Evolutionary conservation across 30 jellyfish, hydroid and myxozoan species (phyloP).

Genomic region (Aurelia coerulea): DNA sequence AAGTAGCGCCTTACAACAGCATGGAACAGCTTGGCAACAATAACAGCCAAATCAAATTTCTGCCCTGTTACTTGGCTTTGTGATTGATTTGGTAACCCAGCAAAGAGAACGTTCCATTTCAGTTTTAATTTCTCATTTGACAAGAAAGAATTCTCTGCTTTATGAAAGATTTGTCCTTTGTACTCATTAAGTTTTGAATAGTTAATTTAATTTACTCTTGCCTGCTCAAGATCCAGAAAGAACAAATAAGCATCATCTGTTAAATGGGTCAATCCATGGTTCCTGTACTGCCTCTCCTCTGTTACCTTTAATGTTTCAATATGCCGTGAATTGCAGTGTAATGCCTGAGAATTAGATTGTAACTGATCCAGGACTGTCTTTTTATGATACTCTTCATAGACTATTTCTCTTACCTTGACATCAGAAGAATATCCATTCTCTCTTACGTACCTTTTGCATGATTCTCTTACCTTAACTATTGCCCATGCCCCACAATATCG

Average conservation of each 20-base stretch:
- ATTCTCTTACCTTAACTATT: too few relatives aligned
- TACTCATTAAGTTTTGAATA: neutral
- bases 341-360: neutral
- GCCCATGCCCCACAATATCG: too few relatives aligned
- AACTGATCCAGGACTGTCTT: too few relatives aligned
- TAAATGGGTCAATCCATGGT: conserved; percentile 18
- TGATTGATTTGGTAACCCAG: too few relatives aligned
- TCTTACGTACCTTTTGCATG: too few relatives aligned
- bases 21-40: too few relatives aligned
- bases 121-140: neutral
- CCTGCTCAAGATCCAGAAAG: conserved; percentile 23
- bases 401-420: too few relatives aligned
- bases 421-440: neutral
- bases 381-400: too few relatives aligned
- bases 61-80: too few relatives aligned
- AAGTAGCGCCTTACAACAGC: too few relatives aligned
- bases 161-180: neutral
- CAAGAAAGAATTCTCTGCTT: neutral
- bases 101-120: neutral
- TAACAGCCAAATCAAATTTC: too few relatives aligned
- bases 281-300: conserved; percentile 27
- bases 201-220: neutral
- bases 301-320: conserved; percentile 11
- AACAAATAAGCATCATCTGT: conserved; percentile 18
- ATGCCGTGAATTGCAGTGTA: neutral